Evolutionary conservation across 1,140 invertebrate genomes (phyloP).

Genomic region (Drosophila punjabiensis): DNA sequence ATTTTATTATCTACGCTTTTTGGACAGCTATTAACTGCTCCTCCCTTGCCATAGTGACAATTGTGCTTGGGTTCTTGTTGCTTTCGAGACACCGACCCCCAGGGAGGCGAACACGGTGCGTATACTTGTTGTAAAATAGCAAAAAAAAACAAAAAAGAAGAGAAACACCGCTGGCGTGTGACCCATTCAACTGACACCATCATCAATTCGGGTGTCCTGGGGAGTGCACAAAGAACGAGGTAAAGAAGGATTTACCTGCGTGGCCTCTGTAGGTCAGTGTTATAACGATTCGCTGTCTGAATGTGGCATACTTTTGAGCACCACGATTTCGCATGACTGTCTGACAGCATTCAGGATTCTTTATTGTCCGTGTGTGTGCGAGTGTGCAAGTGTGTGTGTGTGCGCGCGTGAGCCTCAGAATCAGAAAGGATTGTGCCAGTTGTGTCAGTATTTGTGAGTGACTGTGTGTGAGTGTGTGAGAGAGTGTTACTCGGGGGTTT

Average conservation of each 20-base stretch:
- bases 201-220: slow-evolving; percentile 13
- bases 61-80: slow-evolving; percentile 35
- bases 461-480: slow-evolving; percentile 10
- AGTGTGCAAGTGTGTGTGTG: not conserved
- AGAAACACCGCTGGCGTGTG: slow-evolving; percentile 7
- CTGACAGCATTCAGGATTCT: slow-evolving; percentile 55
- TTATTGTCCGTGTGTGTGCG: slow-evolving; percentile 5
- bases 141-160: not conserved
- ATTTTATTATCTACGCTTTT: slow-evolving; percentile 41
- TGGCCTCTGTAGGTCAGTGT: slow-evolving; percentile 78
- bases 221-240: not conserved
- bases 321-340: slow-evolving; percentile 54
- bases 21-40: not conserved
- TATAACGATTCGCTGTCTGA: slow-evolving; percentile 57
- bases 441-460: slow-evolving; percentile 20
- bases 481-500: slow-evolving; percentile 36
- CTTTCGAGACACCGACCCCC: slow-evolving; percentile 36
- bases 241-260: slow-evolving; percentile 34
- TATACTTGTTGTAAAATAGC: slow-evolving; percentile 32
- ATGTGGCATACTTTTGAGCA: slow-evolving; percentile 69
- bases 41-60: slow-evolving; percentile 31
- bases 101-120: slow-evolving; percentile 42
- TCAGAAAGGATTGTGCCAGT: slow-evolving; percentile 13
- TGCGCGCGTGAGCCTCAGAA: slow-evolving; percentile 12
- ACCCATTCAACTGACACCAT: slow-evolving; percentile 8